Conservation (phyloP, 1,140 invertebrate genomes). For the Nasonia vitripennis region DNA sequence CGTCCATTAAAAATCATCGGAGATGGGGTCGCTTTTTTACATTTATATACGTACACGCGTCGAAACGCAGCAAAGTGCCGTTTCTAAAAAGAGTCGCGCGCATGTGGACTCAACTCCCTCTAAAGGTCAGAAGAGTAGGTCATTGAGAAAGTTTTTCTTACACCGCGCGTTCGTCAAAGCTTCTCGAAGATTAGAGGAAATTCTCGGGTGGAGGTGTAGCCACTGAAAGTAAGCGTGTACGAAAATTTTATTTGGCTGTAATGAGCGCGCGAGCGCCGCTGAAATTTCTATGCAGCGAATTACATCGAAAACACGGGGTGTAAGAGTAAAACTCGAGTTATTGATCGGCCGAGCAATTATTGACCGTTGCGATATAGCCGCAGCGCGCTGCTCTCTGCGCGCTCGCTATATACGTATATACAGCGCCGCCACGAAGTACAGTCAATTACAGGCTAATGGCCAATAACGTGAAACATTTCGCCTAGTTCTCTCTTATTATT, state of each 20-base stretch:
- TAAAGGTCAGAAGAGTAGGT: constrained; percentile 49
- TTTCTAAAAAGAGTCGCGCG: background rate
- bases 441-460: constrained; percentile 38
- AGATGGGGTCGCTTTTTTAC: background rate
- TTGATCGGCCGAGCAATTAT: constrained; percentile 39
- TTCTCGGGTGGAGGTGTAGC: constrained; percentile 1
- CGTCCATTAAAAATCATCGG: constrained; percentile 26
- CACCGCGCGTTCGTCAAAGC: constrained; percentile 27
- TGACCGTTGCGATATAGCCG: constrained; percentile 17
- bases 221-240: no score
- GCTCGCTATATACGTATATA: no score
- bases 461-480: constrained; percentile 30
- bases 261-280: no score
- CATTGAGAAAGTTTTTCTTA: constrained; percentile 46
- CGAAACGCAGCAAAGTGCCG: background rate
- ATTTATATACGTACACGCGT: background rate
- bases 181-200: constrained; percentile 40
- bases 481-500: constrained; percentile 26
- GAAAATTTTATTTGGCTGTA: background rate
- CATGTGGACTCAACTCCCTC: background rate
- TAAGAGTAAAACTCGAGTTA: constrained; percentile 30
- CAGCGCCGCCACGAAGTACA: background rate
- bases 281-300: constrained; percentile 1
- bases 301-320: background rate
- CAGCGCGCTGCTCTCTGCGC: background rate